Base-by-base conservation (phyloP, 2,888 invertebrate species). In the Platerodrilus igneus region DNA sequence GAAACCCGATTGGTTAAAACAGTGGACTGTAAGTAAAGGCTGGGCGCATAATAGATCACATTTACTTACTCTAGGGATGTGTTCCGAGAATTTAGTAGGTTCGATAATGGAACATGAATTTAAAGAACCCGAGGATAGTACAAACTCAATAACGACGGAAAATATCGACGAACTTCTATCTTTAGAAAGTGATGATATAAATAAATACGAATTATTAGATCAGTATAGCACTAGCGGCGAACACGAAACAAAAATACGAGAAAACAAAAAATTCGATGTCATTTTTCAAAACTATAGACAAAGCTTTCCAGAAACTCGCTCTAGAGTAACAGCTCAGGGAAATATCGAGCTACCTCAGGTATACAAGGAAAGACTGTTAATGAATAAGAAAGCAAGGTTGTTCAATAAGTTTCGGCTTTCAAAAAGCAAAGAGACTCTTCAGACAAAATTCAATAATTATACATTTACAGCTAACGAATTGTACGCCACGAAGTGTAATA, bases 1-100 rank as follows among this genome's bases (percentile, higher is more conserved):
- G 4, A 63, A 60, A 51, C 65, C 66, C 0, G 66, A 64, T 41
- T 68, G 68, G 68, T 43, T 66, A 25, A 68, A 67, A 39, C 67
- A 69, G 47, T 69, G 69, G 69, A 69, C 69, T 0, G 67, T 69
- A n/a, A 67, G 67, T 37, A 69, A 68, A 44, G 69, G 68, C 2
- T 69, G 69, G 69, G 63, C 67, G 41, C 67, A 67, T 40, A 68
- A 68, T 45, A 54, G 63, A 31, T 61, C 62, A 6, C 66, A 66
- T 51, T 50, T 67, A 44, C 47, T 67, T 10, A 55, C 55, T 21
- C 47, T 66, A 16, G 60, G 54, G 4, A 36, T 37, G 26, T 33
- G 34, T 25, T 33, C 37, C 1, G 37, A 42, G 30, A 42, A 25
- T 10, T 17, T 37, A 13, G 23, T 37, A 2, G 3, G 3, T 5